Evolutionary conservation across 2,888 invertebrate genomes (phyloP), one percentile per base, ranked within the genome.

Genomic region (Rhodophaea formosa): DNA sequence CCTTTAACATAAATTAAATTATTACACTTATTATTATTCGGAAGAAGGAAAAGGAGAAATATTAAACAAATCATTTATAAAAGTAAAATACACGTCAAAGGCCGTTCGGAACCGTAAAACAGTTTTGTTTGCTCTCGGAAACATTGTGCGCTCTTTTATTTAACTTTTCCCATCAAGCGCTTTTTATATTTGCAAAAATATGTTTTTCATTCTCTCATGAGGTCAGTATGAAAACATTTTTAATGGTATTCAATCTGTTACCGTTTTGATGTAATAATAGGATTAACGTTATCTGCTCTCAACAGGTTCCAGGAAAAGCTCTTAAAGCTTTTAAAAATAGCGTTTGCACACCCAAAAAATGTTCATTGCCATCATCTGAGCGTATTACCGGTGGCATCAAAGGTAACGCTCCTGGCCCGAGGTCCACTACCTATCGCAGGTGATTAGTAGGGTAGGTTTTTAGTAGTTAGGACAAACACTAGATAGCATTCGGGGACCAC

Each of bases 91-190:
- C 7, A 57, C 46, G 51, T 35, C 15, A 44, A 44, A 29, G 17
- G 17, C 29, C 23, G 29, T 16, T 12, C 12, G 46, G 15, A 43
- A 32, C 17, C 56, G 43, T 29, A 56, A 43, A 46, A 52, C 43
- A 53, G 62, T 64, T 62, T 64, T 65, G 62, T 66, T 65, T 62
- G 63, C 55, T 58, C 59, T 59, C 64, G 61, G 64, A 55, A 65
- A 66, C 64, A 61, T 64, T 62, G 58, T 58, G 59, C 54, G 60
- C 60, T 59, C 58, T 59, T 61, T 66, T 61, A 67, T 73, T 71
- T 63, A 72, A 71, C 71, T 73, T 73, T 73, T 66, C 61, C 67
- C 67, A 69, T 71, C 65, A 69, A 65, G 64, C 35, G 57, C n/a
- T 63, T 67, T 69, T 69, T 63, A 64, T 67, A 62, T 65, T 56